These are phyloP conservation scores for Heterochromis multidens DNA, from an alignment of 2,113 vertebrate species.

Conservation along the genomic window DNA sequence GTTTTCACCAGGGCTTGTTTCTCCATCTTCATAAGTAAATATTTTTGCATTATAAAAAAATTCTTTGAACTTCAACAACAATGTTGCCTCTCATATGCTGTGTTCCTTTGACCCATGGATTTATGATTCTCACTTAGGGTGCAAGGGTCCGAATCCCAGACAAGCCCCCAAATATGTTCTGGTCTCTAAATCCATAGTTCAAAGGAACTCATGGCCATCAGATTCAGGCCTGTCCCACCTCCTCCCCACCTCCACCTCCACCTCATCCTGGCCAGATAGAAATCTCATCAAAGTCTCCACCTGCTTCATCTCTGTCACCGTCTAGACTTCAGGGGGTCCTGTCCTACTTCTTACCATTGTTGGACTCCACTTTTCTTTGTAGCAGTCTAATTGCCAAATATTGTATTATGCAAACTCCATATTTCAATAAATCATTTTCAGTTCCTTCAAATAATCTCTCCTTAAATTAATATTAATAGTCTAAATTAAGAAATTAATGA, in stretches of 20 bases:
- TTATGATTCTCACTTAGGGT: neutral
- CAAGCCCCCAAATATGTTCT: neutral
- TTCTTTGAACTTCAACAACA: neutral
- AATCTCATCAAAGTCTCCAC: neutral
- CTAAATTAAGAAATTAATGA: no score
- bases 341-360: neutral
- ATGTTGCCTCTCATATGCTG: neutral
- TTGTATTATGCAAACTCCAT: neutral
- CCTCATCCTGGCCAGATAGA: neutral
- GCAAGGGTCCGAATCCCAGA: rapidly evolving
- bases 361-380: neutral
- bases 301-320: neutral
- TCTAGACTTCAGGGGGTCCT: neutral
- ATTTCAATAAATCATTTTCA: no score
- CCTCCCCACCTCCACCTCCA: no score
- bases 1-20: neutral
- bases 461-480: no score
- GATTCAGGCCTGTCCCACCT: neutral
- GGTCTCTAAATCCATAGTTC: neutral
- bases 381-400: neutral
- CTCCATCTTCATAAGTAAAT: neutral
- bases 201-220: rapidly evolving
- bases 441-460: no score
- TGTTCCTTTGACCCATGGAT: neutral
- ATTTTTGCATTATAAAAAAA: neutral